These are phyloP conservation scores for Ernsta delagoae DNA, from an alignment of 2,888 invertebrate species.

Conservation along the genomic window DNA sequence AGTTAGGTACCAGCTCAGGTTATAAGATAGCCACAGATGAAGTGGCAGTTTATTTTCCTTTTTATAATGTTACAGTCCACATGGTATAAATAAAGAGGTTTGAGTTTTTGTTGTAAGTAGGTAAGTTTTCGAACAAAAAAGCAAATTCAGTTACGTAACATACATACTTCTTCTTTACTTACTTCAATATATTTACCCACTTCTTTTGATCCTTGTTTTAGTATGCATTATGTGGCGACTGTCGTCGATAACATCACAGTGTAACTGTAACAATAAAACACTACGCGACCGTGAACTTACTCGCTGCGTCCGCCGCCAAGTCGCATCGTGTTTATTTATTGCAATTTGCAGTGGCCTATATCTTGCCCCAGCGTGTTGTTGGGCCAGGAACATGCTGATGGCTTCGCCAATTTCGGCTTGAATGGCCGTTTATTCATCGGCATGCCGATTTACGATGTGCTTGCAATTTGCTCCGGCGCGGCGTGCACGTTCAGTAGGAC, in stretches of 20 bases:
- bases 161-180: too few species aligned
- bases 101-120: too few species aligned
- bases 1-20: too few species aligned
- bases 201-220: too few species aligned
- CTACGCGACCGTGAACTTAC: constrained; percentile 44
- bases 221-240: neutral
- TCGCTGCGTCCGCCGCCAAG: constrained; percentile 23
- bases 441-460: constrained; percentile 21
- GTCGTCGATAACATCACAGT: neutral
- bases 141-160: too few species aligned
- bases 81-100: too few species aligned
- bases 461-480: constrained; percentile 18
- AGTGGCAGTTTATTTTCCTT: too few species aligned
- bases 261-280: constrained; percentile 14
- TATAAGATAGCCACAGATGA: too few species aligned
- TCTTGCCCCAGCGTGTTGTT: constrained; percentile 41
- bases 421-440: constrained; percentile 25
- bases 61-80: too few species aligned
- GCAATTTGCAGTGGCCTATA: constrained; percentile 45
- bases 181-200: too few species aligned
- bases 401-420: constrained; percentile 31
- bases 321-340: constrained; percentile 42
- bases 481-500: constrained; percentile 13
- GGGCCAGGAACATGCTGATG: constrained; percentile 35
- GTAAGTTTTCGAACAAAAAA: too few species aligned